Evolutionary conservation across 2,888 invertebrate species (phyloP), one percentile per base, ranked within the genome.

Genomic region (Digitonthophagus gazella): DNA sequence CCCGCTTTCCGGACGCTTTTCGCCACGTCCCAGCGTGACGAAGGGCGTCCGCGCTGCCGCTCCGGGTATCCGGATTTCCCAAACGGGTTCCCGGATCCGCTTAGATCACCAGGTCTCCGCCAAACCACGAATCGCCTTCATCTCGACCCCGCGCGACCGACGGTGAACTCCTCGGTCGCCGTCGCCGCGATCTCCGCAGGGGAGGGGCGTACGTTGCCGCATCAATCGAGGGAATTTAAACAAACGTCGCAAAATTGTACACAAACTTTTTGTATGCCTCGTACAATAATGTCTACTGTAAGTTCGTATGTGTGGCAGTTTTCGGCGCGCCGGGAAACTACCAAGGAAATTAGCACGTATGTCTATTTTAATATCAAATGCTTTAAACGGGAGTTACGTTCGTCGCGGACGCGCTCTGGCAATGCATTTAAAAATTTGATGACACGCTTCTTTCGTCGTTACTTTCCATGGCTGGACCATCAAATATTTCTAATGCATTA

Each of bases 161-260:
- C 81, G 82, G 82, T 82, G 83, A 82, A 82, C 83, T 83, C 81
- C 82, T 81, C 81, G 81, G 82, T 80, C 80, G 82, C 82, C 82
- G 82, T 81, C 81, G 82, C 83, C 83, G 83, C 83, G 82, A 82
- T 82, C 82, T 83, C 80, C 76, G 75, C 28, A 77, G 81, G 82
- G 83, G 80, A 81, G 82, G 83, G 83, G 82, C 81, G 80, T 61
- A 61, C 20, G 61, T 20, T 18, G 61, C 61, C 28, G 28, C 28
- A 44, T 44, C 28, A 80, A 80, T 75, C 80, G 80, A 80, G 78
- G 78, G 77, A 76, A 78, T 78, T 80, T 78, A 79, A 78, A 77
- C 15, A 61, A 61, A 61, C 61, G 20, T 61, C 20, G 61, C 61
- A 61, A 61, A 16, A 61, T 61, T 77, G 78, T 77, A 80, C 80